These are phyloP conservation scores for Microtus montanus DNA, from an alignment of 2,113 vertebrate genomes.

Conservation along the genomic window DNA sequence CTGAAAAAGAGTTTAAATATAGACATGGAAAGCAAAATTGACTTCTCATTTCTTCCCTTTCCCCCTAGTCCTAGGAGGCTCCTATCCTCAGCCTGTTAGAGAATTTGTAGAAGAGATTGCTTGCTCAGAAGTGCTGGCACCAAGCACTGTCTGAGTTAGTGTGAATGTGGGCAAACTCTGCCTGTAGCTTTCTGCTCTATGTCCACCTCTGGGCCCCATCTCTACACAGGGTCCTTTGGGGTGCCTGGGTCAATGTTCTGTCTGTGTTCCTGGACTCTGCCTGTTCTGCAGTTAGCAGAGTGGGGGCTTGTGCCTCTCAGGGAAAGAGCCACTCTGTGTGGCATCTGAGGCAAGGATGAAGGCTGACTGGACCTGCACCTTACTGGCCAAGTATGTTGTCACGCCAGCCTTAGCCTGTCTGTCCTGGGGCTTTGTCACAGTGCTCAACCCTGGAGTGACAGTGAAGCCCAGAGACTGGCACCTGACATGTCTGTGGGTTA, in stretches of 20 bases:
- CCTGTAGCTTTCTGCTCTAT: neutral
- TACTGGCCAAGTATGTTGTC: neutral
- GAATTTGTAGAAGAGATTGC: neutral
- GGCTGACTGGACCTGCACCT: neutral
- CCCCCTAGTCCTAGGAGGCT: neutral
- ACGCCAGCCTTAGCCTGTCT: neutral
- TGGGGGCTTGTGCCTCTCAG: neutral
- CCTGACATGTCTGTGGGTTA: neutral
- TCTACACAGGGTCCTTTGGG: neutral
- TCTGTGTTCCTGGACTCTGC: neutral
- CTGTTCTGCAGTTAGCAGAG: neutral
- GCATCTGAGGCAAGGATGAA: neutral
- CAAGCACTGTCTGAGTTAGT: too few relatives aligned
- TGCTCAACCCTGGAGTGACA: rapidly evolving
- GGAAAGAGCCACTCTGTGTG: neutral
- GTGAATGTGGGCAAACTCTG: neutral
- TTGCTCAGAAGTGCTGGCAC: rapidly evolving
- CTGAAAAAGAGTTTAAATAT: neutral
- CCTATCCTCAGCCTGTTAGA: neutral
- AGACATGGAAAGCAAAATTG: neutral
- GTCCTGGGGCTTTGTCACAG: rapidly evolving
- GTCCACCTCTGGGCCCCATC: neutral
- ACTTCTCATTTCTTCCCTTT: neutral
- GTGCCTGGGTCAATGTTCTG: neutral
- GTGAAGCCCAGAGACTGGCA: neutral